A percentile compares a stretch with the other conserved stretches of the same genome.
Conservation (phyloP, 2,113 vertebrate genomes). For the Oceanodroma tethys region DNA sequence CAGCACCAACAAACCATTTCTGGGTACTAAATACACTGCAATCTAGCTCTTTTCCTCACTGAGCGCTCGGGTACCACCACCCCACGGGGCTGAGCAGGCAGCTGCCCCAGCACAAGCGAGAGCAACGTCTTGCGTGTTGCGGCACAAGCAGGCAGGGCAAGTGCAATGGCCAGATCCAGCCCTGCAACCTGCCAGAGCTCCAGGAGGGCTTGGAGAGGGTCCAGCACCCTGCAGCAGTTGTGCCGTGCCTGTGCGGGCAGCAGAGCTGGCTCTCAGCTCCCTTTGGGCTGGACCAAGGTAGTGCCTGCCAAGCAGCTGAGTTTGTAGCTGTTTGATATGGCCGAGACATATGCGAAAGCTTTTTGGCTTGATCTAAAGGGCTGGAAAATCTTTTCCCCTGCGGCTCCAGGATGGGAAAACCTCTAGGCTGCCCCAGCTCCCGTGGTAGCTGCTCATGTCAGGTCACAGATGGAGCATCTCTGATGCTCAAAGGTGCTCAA, state of each 20-base stretch:
- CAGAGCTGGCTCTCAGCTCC: neutral
- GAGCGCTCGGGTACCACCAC: fast-evolving
- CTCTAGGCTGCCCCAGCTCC: neutral
- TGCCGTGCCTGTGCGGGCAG: fast-evolving
- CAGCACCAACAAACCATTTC: neutral
- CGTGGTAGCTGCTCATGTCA: neutral
- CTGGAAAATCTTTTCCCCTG: neutral
- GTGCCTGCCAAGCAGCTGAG: neutral
- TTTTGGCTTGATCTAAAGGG: neutral
- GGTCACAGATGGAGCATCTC: fast-evolving
- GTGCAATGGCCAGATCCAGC: neutral
- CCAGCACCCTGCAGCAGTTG: neutral
- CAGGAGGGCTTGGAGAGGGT: neutral
- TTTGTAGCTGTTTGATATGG: neutral
- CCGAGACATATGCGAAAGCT: fast-evolving
- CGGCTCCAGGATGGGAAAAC: neutral
- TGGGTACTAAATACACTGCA: neutral
- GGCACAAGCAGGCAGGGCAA: neutral
- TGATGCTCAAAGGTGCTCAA: neutral
- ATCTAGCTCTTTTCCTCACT: neutral
- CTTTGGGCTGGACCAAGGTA: neutral
- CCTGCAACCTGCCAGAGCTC: no score
- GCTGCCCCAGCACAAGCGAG: neutral
- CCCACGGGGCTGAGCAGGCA: neutral
- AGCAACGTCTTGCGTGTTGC: no score